phyloP scores from a whole-genome alignment of 2,113 vertebrate species.

The Picathartes gymnocephalus region DNA sequence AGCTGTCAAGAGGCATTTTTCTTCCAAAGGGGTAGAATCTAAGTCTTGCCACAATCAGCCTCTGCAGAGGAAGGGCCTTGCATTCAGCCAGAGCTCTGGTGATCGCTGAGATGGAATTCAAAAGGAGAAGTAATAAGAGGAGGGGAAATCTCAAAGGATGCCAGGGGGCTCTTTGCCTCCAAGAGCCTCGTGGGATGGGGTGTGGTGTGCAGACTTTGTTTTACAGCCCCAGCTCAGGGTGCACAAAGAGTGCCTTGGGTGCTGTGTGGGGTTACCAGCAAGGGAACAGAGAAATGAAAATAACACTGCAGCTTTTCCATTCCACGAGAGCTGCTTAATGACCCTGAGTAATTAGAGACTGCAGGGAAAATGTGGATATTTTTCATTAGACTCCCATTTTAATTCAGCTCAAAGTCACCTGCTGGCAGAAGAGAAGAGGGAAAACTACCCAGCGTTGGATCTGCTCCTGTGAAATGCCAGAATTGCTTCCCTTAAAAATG shows the following conservation, averaged over 20 bases:
- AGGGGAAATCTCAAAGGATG: not conserved
- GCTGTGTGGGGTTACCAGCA: not conserved
- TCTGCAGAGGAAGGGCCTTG: conserved; percentile 32
- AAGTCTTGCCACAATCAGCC: conserved; percentile 30
- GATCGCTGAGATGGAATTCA: not conserved
- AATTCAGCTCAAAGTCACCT: conserved; percentile 28
- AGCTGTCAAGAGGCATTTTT: conserved; percentile 60
- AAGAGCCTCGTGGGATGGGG: not conserved
- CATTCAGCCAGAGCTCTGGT: conserved; percentile 1
- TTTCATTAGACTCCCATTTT: not conserved
- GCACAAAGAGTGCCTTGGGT: not conserved
- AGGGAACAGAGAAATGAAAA: not conserved
- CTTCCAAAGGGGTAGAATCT: conserved; percentile 25
- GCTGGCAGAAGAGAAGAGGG: not conserved
- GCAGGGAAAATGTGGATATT: not conserved
- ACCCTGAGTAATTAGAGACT: not conserved
- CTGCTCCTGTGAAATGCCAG: not conserved
- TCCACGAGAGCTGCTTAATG: not conserved
- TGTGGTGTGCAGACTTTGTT: not conserved
- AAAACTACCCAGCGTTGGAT: not conserved
- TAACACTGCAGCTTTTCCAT: not conserved
- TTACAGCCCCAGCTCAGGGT: not conserved
- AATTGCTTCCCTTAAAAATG: not conserved
- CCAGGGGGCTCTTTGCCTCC: not conserved
- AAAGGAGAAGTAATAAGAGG: conserved; percentile 1